phyloP scores from a whole-genome alignment of 2,113 vertebrate genomes.

The Myodes glareolus region DNA sequence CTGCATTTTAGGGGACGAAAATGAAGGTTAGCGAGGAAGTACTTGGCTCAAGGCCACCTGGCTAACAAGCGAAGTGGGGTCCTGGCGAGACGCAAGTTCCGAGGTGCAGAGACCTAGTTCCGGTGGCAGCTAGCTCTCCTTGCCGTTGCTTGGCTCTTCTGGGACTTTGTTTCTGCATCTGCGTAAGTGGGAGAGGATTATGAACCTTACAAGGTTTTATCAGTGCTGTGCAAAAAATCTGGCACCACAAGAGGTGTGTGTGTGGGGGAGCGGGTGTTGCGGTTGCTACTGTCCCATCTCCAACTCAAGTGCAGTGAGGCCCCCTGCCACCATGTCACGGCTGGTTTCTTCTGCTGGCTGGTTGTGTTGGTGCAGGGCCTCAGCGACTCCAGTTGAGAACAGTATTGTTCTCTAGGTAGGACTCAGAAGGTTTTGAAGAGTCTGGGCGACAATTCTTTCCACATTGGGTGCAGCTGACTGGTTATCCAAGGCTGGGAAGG shows the following conservation, averaged over 20 bases:
- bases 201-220: background rate
- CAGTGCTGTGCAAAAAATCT: fast-evolving
- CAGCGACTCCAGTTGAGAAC: background rate
- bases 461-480: background rate
- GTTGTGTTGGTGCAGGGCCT: background rate
- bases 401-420: background rate
- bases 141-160: background rate
- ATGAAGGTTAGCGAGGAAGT: background rate
- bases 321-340: background rate
- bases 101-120: background rate
- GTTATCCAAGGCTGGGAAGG: slow-evolving; percentile 41
- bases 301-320: background rate
- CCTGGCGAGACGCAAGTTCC: background rate
- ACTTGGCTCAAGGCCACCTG: background rate
- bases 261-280: background rate
- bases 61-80: background rate
- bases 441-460: background rate
- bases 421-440: background rate
- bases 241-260: fast-evolving
- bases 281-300: background rate
- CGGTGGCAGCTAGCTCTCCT: background rate
- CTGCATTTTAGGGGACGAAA: slow-evolving; percentile 19
- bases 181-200: background rate
- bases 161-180: background rate
- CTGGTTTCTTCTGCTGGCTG: background rate